phyloP scores from a whole-genome alignment of 2,888 invertebrate species.

The Portevinia maculata region DNA sequence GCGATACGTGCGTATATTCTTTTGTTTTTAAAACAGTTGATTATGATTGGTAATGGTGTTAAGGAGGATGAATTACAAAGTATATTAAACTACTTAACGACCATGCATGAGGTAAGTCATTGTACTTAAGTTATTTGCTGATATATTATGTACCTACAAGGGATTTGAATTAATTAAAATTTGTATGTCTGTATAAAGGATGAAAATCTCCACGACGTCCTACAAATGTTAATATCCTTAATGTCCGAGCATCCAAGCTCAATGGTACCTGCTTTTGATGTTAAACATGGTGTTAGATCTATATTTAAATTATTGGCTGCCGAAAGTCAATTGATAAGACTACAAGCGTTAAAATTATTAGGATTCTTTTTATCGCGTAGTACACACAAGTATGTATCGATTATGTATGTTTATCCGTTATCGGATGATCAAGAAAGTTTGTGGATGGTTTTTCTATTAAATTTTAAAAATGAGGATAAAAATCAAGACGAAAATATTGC shows the following conservation, averaged over 20 bases:
- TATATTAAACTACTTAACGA: slow-evolving; percentile 98
- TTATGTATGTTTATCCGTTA: slow-evolving; percentile 63
- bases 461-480: not conserved
- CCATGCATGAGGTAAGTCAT: slow-evolving; percentile 94
- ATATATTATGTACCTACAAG: too few species aligned
- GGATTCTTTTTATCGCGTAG: slow-evolving; percentile 99
- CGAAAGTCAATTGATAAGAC: slow-evolving; percentile 96
- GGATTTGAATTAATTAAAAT: not conserved
- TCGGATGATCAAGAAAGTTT: slow-evolving; percentile 58
- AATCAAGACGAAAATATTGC: too few species aligned
- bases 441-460: slow-evolving; percentile 14
- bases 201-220: slow-evolving; percentile 98
- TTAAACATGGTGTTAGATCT: slow-evolving; percentile 97
- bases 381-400: slow-evolving; percentile 93
- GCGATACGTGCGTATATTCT: slow-evolving; percentile 97
- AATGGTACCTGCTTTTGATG: slow-evolving; percentile 99
- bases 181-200: slow-evolving; percentile 84
- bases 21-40: slow-evolving; percentile 96
- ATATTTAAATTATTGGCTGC: slow-evolving; percentile 98
- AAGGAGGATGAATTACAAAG: slow-evolving; percentile 99
- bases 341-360: slow-evolving; percentile 97
- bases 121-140: not conserved
- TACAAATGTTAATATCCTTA: slow-evolving; percentile 97
- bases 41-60: slow-evolving; percentile 98
- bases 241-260: slow-evolving; percentile 99